Evolutionary conservation across 2,113 vertebrate genomes (phyloP), one percentile per base, ranked within the genome.

Genomic region (Tor tambroides): DNA sequence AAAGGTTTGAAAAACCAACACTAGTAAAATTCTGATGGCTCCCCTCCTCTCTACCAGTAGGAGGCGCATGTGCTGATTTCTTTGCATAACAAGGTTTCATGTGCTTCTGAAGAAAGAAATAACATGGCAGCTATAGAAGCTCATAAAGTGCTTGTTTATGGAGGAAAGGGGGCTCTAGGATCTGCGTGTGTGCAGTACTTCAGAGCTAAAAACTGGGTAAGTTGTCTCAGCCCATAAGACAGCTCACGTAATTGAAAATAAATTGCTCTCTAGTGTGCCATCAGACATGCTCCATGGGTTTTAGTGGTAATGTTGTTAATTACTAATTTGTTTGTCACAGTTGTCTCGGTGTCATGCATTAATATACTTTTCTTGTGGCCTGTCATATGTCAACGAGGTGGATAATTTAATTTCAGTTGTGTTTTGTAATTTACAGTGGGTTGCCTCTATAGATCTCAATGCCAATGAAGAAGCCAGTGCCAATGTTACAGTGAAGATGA

Each of bases 381-480:
- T 67, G 23, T 38, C 2, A 54, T 32, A 28, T 46, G 19, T 35
- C n/a, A 43, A n/a, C 86, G 12, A 38, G 17, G n/a, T 63, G 17
- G 12, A 38, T 21, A 63, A 71, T 65, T 67, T 56, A 79, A 61
- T 51, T 2, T 56, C 32, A 21, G 23, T 69, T 9, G 74, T 63
- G 6, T 80, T 63, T 61, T 76, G 80, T 0, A 0, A 79, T 26
- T 86, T 7, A 2, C 91, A 97, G 96, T 97, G 96, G 96, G 96
- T 97, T 8, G 95, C 95, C 87, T 95, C 95, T 88, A 95, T 97
- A 76, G 96, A 97, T 6, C 83, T 97, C 35, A 90, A 89, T 26
- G 95, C 95, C 89, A 97, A 96, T 4, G 95, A 95, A 83, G 95
- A 96, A 0, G 96, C 96, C 35, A 95, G 77, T 5, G 95, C 95